phyloP scores from a whole-genome alignment of 2,797 vertebrate species.

The Vespertilio murinus region DNA sequence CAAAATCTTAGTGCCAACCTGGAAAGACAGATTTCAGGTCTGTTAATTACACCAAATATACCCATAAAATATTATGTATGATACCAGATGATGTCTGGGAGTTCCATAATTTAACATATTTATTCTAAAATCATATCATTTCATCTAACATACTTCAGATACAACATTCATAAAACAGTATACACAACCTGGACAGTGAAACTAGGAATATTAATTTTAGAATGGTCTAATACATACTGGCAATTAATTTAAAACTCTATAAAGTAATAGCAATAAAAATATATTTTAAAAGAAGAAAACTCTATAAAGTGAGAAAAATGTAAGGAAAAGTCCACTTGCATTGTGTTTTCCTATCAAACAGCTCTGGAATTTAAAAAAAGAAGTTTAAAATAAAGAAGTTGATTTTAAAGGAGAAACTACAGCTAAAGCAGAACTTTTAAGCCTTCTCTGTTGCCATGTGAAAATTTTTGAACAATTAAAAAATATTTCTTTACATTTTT shows the following conservation, averaged over 20 bases:
- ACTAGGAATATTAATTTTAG: not conserved
- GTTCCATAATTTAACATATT: slow-evolving; percentile 19
- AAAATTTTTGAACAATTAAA: not conserved
- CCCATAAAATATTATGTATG: not conserved
- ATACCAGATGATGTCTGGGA: not conserved
- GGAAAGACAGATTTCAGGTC: slow-evolving; percentile 7
- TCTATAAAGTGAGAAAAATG: slow-evolving; percentile 41
- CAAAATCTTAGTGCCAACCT: not conserved
- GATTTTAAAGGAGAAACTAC: slow-evolving; percentile 37
- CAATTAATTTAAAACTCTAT: slow-evolving; percentile 23
- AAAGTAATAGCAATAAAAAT: not conserved
- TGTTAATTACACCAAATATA: not conserved
- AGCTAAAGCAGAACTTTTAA: not conserved
- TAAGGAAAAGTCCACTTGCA: slow-evolving; percentile 46
- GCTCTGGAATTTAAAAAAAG: not conserved
- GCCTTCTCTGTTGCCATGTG: not conserved
- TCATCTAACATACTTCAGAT: not conserved
- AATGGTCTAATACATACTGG: slow-evolving; percentile 17
- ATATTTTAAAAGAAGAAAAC: not conserved
- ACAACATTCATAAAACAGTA: not conserved
- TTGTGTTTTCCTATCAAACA: not conserved
- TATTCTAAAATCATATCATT: slow-evolving; percentile 30
- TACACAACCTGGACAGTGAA: not conserved
- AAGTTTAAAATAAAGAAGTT: slow-evolving; percentile 26
- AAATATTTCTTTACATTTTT: not conserved